phyloP scores from a whole-genome alignment of 2,888 invertebrate genomes.

The Chaetogeoica ovagalla region DNA sequence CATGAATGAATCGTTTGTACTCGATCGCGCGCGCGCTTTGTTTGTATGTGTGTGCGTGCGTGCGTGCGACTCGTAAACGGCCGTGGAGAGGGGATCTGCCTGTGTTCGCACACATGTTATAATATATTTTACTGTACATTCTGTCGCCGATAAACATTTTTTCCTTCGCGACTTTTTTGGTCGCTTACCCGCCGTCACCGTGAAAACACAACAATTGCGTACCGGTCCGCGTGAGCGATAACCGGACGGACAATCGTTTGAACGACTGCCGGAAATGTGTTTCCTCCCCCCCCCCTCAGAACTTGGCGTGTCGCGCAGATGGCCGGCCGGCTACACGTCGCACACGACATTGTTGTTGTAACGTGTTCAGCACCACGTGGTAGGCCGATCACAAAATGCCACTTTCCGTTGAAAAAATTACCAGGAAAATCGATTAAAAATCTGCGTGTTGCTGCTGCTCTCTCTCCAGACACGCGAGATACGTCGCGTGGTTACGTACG shows the following conservation, averaged over 20 bases:
- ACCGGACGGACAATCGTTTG: slow-evolving; percentile 23
- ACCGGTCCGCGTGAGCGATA: not conserved
- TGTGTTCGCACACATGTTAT: slow-evolving; percentile 31
- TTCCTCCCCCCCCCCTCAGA: not conserved
- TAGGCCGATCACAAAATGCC: no score
- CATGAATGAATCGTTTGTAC: slow-evolving; percentile 46
- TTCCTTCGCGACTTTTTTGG: slow-evolving; percentile 17
- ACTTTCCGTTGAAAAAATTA: not conserved
- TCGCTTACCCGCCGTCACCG: not conserved
- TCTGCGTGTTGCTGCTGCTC: not conserved
- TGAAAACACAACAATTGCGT: not conserved
- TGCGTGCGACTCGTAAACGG: slow-evolving; percentile 1
- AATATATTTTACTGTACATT: not conserved
- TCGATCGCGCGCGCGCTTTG: not conserved
- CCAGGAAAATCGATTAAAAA: not conserved
- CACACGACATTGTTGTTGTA: not conserved
- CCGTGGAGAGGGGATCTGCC: slow-evolving; percentile 16
- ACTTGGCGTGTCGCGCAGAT: slow-evolving; percentile 1
- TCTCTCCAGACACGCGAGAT: not conserved
- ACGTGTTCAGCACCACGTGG: slow-evolving; percentile 2
- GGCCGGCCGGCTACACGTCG: not conserved
- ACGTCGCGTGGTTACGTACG: not conserved
- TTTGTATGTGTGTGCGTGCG: not conserved
- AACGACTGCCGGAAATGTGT: slow-evolving; percentile 20
- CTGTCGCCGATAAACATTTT: slow-evolving; percentile 20